Evolutionary conservation across 1,140 invertebrate genomes (phyloP).

Genomic region (Scylla paramamosain): DNA sequence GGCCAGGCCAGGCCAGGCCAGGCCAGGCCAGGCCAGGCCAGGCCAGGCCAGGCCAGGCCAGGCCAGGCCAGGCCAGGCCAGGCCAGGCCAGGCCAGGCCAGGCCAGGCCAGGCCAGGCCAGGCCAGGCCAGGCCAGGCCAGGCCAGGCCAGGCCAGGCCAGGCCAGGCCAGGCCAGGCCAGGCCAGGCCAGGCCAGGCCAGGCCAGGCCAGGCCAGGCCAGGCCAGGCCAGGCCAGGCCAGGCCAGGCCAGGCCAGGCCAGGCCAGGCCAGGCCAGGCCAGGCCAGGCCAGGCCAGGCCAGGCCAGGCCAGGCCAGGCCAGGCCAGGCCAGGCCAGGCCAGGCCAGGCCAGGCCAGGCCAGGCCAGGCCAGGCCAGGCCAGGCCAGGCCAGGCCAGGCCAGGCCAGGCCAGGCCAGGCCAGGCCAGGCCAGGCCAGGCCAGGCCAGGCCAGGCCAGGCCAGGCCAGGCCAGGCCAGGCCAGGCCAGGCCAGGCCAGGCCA

Average conservation of each 20-base stretch:
- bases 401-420: background rate
- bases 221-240: constrained; percentile 50
- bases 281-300: constrained; percentile 72
- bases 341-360: constrained; percentile 56
- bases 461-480: constrained; percentile 72
- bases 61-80: constrained; percentile 29
- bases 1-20: constrained; percentile 38
- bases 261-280: constrained; percentile 55
- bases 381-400: background rate
- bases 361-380: constrained; percentile 21
- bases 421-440: background rate
- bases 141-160: constrained; percentile 49
- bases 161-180: background rate
- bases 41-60: constrained; percentile 65
- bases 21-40: constrained; percentile 63
- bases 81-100: constrained; percentile 57
- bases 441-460: constrained; percentile 35
- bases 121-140: constrained; percentile 67
- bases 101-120: constrained; percentile 55
- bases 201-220: constrained; percentile 48
- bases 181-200: constrained; percentile 33
- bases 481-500: constrained; percentile 69
- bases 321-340: constrained; percentile 57
- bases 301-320: constrained; percentile 32
- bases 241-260: constrained; percentile 77